phyloP scores from a whole-genome alignment of 2,797 vertebrate species.

The Balearica regulorum region DNA sequence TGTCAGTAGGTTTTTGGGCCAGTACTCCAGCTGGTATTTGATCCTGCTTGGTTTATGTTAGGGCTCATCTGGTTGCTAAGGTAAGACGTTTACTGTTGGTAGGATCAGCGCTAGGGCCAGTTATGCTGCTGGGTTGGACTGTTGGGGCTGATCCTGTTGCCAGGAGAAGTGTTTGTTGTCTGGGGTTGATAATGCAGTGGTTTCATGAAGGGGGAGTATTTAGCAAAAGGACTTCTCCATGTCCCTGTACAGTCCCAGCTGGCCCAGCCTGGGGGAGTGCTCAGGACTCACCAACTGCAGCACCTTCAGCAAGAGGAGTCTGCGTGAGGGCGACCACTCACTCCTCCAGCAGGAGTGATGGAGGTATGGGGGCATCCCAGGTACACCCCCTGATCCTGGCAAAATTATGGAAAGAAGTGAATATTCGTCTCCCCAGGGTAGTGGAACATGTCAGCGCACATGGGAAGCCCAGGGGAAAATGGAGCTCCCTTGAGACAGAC shows the following conservation, averaged over 20 bases:
- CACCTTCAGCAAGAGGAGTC: not conserved
- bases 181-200: not conserved
- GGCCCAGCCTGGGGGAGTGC: not conserved
- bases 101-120: not conserved
- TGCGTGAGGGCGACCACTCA: rapidly evolving
- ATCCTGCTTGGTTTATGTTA: constrained; percentile 3
- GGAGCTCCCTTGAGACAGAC: not conserved
- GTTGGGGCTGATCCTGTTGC: not conserved
- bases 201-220: not conserved
- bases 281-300: not conserved
- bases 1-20: not conserved
- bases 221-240: not conserved
- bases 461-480: not conserved
- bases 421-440: rapidly evolving
- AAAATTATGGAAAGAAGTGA: not conserved
- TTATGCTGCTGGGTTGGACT: not conserved
- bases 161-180: not conserved
- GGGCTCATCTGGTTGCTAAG: constrained; percentile 20
- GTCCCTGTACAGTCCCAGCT: not conserved
- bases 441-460: not conserved
- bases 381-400: not conserved
- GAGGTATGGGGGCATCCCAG: not conserved
- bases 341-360: not conserved
- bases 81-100: not conserved
- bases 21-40: not conserved